Base-by-base conservation (phyloP, 2,113 vertebrate species). In the Saguinus imperator region DNA sequence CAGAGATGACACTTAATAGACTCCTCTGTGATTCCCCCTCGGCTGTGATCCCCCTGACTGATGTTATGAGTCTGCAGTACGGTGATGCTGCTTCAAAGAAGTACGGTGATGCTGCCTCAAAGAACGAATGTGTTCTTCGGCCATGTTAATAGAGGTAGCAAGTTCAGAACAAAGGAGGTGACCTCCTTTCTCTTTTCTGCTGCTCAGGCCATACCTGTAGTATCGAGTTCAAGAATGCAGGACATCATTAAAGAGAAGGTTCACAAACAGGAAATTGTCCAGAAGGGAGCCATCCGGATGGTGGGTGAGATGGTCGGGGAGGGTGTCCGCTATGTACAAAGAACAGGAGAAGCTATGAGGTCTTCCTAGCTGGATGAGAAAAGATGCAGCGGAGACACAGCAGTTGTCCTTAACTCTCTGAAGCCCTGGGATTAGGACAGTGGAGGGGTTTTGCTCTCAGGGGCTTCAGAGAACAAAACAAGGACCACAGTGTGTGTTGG, bases 61-160 rank as follows among this genome's bases (percentile, higher is more conserved):
- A 4, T 10, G 9, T 1, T 52, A 1, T 1, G 37, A 55, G 14
- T 55, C 40, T 5, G 35, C 43, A 1, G 9, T 3, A 7, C 6
- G 0, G 2, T 0, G 37, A 20, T 0, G 16, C 10, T 0, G 16
- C 21, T 79, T 45, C 48, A 5, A 18, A 82, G 37, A 75, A 52
- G 9, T 3, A 7, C 6, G 0, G 2, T 0, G 37, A 20, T 0
- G 16, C 10, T 0, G 16, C 21, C 83, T 45, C 48, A 5, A 18
- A 82, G 37, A 75, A 52, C 4, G 17, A 45, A 2, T 7, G 48
- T 84, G 87, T 23, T 64, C 48, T 35, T 50, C 23, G 75, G 43
- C 76, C n/a, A 0, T 6, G 10, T 94, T 64, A 83, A 35, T 32
- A 83, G 93, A 92, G 77, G 66, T 13, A 58, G 23, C 68, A 57